Conservation (phyloP, 2,113 vertebrate species). For the sheep (Ovis aries) region DNA sequence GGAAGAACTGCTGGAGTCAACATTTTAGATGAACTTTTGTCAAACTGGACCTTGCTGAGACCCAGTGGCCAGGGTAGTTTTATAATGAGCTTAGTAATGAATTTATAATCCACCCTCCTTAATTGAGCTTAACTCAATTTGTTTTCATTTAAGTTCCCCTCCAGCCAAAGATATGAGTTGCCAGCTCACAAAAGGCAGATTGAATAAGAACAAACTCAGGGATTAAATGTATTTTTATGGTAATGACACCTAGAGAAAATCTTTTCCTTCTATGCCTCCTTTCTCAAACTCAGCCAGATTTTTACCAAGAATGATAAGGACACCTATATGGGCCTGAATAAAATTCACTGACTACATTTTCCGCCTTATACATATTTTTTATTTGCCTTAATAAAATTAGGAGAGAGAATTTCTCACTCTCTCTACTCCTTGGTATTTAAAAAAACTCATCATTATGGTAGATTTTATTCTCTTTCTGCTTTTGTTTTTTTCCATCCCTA, state of each 20-base stretch:
- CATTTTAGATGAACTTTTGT: background rate
- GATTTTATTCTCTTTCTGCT: background rate
- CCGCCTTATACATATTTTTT: background rate
- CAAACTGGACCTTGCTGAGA: background rate
- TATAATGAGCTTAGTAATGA: background rate
- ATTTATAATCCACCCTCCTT: background rate
- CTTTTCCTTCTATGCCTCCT: background rate
- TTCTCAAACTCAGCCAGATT: background rate
- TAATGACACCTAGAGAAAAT: slow-evolving; percentile 28
- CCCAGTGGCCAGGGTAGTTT: background rate
- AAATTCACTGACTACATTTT: background rate
- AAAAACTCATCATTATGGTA: background rate
- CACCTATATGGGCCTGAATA: background rate
- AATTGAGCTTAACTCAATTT: slow-evolving; percentile 1
- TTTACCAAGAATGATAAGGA: slow-evolving; percentile 1
- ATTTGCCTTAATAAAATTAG: background rate
- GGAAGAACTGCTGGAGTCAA: background rate
- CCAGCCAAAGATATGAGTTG: background rate
- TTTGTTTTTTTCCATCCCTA: background rate
- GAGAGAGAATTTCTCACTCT: background rate
- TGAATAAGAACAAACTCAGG: background rate
- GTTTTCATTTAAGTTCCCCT: slow-evolving; percentile 11
- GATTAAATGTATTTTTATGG: slow-evolving; percentile 43
- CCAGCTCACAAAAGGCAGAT: background rate
- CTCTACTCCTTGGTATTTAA: background rate